phyloP scores from a whole-genome alignment of 2,113 vertebrate species.

The Leiothrix lutea region DNA sequence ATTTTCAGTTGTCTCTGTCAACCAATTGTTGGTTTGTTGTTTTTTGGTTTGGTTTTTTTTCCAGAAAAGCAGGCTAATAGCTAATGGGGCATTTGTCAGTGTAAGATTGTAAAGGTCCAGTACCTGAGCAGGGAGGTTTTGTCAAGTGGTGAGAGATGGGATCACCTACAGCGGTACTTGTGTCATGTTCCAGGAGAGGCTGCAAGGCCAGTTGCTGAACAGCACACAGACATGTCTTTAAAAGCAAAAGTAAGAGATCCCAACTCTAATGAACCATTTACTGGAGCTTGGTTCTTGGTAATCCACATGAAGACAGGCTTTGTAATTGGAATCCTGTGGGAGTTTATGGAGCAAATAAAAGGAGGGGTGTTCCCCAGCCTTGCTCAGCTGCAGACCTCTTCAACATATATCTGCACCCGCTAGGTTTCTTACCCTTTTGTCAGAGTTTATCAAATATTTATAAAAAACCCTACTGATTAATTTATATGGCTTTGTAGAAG shows the following conservation, averaged over 20 bases:
- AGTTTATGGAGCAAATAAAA: not conserved
- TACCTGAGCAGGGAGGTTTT: not conserved
- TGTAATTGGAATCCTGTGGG: not conserved
- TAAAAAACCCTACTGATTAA: not conserved
- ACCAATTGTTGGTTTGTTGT: not conserved
- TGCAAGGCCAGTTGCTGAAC: not conserved
- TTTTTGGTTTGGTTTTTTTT: not conserved
- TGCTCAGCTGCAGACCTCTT: not conserved
- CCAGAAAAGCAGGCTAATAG: not conserved
- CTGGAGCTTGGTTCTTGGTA: not conserved
- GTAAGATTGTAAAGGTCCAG: not conserved
- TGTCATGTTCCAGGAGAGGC: not conserved
- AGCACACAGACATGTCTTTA: not conserved
- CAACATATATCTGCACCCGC: not conserved
- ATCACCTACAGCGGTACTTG: fast-evolving
- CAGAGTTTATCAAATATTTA: constrained; percentile 21
- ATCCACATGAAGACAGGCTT: not conserved
- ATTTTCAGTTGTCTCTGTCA: not conserved
- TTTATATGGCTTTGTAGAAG: not conserved
- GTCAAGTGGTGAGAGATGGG: not conserved
- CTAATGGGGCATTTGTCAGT: not conserved
- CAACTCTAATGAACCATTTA: not conserved
- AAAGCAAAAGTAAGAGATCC: not conserved
- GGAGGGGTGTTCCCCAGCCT: not conserved
- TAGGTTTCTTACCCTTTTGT: not conserved